Percentiles rank a stretch among this genome's conserved stretches.
Evolutionary conservation across 2,797 vertebrate species (phyloP).

Genomic region (Parambassis ranga): DNA sequence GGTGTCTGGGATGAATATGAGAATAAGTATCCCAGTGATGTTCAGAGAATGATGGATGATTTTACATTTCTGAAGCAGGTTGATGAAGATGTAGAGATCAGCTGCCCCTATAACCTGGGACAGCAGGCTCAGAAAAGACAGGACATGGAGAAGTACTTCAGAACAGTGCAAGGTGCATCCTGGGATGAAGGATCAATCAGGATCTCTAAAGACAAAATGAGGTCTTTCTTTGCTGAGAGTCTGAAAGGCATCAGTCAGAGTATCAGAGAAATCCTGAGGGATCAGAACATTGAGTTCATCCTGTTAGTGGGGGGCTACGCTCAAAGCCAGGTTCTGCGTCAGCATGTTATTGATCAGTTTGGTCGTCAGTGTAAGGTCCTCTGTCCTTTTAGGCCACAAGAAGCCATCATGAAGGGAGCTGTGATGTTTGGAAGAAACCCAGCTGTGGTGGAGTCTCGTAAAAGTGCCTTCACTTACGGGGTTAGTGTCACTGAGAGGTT

Average conservation of each 20-base stretch:
- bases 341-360: not conserved
- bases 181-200: rapidly evolving
- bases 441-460: not conserved
- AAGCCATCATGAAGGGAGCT: not conserved
- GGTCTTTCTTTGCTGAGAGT: not conserved
- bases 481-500: not conserved
- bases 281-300: not conserved
- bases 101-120: not conserved
- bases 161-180: not conserved
- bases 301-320: not conserved
- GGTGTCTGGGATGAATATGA: not conserved
- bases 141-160: rapidly evolving
- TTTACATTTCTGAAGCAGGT: rapidly evolving
- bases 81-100: rapidly evolving
- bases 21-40: not conserved
- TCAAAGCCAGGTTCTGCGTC: not conserved
- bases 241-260: not conserved
- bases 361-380: not conserved
- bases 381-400: not conserved
- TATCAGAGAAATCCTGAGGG: rapidly evolving
- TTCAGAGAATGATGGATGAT: not conserved
- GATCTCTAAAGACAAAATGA: rapidly evolving
- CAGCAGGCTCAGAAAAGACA: rapidly evolving
- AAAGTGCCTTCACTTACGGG: not conserved
- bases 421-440: not conserved